Evolutionary conservation across 2,797 vertebrate species (phyloP).

Genomic region (Mus caroli): DNA sequence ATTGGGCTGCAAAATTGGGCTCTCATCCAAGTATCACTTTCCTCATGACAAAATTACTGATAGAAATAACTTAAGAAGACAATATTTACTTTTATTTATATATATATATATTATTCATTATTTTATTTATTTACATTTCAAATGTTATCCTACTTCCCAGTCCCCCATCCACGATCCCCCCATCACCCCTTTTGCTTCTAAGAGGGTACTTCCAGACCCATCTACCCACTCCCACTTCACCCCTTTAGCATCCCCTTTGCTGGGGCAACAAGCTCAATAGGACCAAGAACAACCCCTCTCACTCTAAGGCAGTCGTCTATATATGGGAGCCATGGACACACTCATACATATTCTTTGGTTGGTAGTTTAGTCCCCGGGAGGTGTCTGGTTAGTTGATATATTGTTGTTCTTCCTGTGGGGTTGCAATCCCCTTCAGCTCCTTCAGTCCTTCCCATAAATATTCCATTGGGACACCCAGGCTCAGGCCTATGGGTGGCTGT

Average conservation of each 20-base stretch:
- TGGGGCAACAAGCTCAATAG: neutral
- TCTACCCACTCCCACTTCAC: neutral
- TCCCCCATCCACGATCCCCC: accelerated
- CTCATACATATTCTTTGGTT: neutral
- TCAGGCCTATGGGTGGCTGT: neutral
- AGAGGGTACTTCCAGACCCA: neutral
- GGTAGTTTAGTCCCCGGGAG: neutral
- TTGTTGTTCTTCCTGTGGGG: neutral
- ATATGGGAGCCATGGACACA: neutral
- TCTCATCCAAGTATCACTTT: neutral
- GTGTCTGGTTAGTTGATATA: neutral
- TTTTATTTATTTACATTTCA: neutral
- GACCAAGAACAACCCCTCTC: neutral
- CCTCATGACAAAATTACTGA: neutral
- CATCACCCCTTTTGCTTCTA: neutral
- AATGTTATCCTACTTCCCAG: neutral
- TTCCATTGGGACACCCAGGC: neutral
- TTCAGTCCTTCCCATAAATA: neutral
- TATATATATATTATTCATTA: neutral
- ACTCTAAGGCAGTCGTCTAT: neutral
- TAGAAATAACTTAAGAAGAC: neutral
- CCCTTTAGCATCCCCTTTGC: neutral
- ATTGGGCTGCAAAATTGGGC: neutral
- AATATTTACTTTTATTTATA: neutral
- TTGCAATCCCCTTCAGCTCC: neutral